These are phyloP conservation scores for Vollenhovia emeryi DNA, from an alignment of 1,140 invertebrate genomes.

Conservation along the genomic window DNA sequence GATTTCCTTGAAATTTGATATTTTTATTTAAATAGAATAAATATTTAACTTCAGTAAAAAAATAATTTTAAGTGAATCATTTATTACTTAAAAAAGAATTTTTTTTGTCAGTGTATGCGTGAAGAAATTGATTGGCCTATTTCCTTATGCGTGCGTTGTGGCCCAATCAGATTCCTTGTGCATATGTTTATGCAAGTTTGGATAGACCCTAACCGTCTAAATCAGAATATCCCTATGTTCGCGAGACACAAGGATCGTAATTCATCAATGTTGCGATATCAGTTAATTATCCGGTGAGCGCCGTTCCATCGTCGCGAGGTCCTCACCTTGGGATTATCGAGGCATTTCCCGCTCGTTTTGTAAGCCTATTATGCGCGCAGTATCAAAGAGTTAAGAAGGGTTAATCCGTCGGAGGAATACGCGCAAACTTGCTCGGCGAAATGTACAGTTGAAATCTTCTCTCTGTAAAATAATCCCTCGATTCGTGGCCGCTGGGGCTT, in stretches of 20 bases:
- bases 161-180: too few species aligned
- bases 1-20: too few species aligned
- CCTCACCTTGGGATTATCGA: neutral
- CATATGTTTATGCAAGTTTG: too few species aligned
- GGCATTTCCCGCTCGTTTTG: neutral
- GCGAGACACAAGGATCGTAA: constrained; percentile 5
- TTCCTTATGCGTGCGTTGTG: too few species aligned
- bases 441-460: neutral
- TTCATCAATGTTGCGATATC: constrained; percentile 5
- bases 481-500: neutral
- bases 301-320: too few species aligned
- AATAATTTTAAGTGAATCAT: too few species aligned
- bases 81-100: too few species aligned
- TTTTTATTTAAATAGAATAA: too few species aligned
- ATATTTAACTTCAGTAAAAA: too few species aligned
- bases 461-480: neutral
- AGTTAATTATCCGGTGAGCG: neutral
- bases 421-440: neutral
- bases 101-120: too few species aligned
- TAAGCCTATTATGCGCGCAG: neutral
- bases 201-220: too few species aligned
- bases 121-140: too few species aligned
- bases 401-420: neutral
- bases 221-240: neutral
- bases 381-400: neutral